These are phyloP conservation scores for Onychostruthus taczanowskii DNA, from an alignment of 2,113 vertebrate genomes.

Conservation along the genomic window DNA sequence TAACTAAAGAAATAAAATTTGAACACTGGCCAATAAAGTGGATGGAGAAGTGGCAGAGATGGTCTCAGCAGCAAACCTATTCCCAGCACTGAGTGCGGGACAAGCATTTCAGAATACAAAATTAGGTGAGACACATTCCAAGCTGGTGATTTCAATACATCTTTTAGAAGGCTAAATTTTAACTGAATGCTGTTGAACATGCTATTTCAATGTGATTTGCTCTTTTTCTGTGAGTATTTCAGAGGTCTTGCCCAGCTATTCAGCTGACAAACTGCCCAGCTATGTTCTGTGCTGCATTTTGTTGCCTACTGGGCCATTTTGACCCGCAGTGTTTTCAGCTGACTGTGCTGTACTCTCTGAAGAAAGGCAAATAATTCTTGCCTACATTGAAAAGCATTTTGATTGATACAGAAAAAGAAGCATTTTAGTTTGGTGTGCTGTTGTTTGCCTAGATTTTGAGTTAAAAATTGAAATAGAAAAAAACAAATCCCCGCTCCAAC, in stretches of 20 bases:
- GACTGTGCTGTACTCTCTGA: neutral
- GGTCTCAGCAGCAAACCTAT: neutral
- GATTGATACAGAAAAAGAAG: neutral
- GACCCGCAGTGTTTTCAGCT: neutral
- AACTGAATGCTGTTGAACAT: neutral
- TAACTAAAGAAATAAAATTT: conserved; percentile 44
- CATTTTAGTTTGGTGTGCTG: neutral
- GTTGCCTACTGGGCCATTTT: neutral
- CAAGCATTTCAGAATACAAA: neutral
- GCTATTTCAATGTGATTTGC: neutral
- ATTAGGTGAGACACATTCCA: conserved; percentile 6
- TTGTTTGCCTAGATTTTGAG: neutral
- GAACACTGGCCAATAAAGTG: neutral
- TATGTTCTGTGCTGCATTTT: neutral
- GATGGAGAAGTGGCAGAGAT: neutral
- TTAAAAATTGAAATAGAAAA: neutral
- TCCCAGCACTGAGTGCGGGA: neutral
- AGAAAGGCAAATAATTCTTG: neutral
- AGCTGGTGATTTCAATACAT: neutral
- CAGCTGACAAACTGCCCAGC: neutral
- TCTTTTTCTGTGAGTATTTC: neutral
- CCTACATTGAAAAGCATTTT: neutral
- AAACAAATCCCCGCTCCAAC: fast-evolving
- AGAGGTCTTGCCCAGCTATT: neutral
- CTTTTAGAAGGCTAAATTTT: conserved; percentile 7